Conservation (phyloP, 1,140 invertebrate genomes). For the Drosophila sturtevanti region DNA sequence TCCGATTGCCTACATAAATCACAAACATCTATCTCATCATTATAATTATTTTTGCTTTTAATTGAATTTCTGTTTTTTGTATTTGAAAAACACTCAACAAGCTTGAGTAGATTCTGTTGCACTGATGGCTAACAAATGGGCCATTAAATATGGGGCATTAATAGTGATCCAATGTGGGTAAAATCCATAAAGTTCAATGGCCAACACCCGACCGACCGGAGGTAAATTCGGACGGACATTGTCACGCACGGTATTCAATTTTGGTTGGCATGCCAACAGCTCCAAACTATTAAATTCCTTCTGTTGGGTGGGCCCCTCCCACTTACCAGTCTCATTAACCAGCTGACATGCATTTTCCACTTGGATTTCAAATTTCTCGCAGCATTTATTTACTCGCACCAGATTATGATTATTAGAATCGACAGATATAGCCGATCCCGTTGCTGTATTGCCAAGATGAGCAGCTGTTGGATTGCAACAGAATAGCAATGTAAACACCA, state of each 20-base stretch:
- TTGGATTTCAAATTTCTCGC: slow-evolving; percentile 88
- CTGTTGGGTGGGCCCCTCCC: neutral
- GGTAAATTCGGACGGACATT: slow-evolving; percentile 4
- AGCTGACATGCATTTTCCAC: slow-evolving; percentile 86
- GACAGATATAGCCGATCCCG: neutral
- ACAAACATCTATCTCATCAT: slow-evolving; percentile 24
- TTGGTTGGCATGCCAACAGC: slow-evolving; percentile 45
- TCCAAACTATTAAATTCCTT: neutral
- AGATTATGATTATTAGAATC: slow-evolving; percentile 50
- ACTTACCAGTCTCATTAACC: slow-evolving; percentile 84
- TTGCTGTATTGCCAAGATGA: slow-evolving; percentile 49
- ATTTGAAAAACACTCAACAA: slow-evolving; percentile 6
- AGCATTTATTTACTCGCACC: slow-evolving; percentile 88
- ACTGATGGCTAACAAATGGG: slow-evolving; percentile 59
- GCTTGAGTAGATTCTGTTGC: slow-evolving; percentile 22
- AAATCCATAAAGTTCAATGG: slow-evolving; percentile 81
- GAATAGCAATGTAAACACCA: slow-evolving; percentile 15
- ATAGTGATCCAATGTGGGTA: slow-evolving; percentile 36
- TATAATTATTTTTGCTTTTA: neutral
- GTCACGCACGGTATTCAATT: slow-evolving; percentile 60
- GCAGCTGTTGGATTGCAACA: neutral
- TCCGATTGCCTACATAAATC: slow-evolving; percentile 39
- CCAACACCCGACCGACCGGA: slow-evolving; percentile 41
- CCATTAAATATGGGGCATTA: slow-evolving; percentile 52
- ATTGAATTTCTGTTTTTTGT: slow-evolving; percentile 33